Conservation (phyloP, 2,888 invertebrate species). For the Phengaris arion region DNA sequence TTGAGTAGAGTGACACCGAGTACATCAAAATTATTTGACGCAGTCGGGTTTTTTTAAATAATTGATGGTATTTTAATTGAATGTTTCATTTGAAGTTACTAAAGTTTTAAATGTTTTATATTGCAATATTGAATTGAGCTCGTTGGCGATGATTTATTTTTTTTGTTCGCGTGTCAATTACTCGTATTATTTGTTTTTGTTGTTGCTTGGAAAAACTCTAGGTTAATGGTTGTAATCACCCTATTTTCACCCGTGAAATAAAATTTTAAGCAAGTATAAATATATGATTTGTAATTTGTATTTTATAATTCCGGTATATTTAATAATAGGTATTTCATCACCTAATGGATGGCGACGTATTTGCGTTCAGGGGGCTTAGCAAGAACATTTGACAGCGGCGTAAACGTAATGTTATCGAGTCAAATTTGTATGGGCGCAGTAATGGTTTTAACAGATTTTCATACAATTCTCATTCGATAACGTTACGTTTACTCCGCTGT, state of each 20-base stretch:
- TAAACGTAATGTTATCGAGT: no score
- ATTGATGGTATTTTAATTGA: neutral
- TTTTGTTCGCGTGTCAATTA: neutral
- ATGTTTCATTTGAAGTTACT: neutral
- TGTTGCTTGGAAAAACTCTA: neutral
- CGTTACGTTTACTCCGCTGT: no score
- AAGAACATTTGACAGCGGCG: no score
- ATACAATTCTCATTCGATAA: no score
- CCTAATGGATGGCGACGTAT: no score
- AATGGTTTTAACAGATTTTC: no score
- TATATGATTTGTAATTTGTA: neutral
- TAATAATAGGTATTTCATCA: no score
- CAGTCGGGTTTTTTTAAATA: no score
- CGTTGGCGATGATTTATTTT: neutral
- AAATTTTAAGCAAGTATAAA: neutral
- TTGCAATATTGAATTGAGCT: neutral
- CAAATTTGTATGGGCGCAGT: no score
- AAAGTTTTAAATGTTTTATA: neutral
- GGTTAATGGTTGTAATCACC: constrained; percentile 17
- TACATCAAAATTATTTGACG: no score
- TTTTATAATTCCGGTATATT: neutral
- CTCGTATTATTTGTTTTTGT: neutral
- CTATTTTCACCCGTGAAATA: neutral
- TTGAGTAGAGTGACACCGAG: no score
- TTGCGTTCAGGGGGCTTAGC: no score